These are phyloP conservation scores for Melanotaenia nigrans DNA, from an alignment of 2,797 vertebrate species.

Conservation along the genomic window DNA sequence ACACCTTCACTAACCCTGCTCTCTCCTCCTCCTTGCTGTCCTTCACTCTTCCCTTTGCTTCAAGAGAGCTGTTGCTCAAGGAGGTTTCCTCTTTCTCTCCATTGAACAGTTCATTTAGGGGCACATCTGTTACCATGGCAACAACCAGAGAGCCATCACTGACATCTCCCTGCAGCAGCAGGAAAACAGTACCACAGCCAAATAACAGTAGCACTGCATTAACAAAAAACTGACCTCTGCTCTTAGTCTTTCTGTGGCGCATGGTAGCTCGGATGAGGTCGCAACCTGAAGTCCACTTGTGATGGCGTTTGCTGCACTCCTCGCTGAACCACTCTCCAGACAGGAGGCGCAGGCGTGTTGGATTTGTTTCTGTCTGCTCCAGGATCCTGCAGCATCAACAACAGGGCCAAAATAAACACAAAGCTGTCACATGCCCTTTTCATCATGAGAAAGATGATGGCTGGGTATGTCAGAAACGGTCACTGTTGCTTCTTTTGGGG, in stretches of 20 bases:
- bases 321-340: constrained; percentile 93
- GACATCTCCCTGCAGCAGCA: constrained; percentile 35
- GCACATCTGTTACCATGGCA: constrained; percentile 67
- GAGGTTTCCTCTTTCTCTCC: constrained; percentile 48
- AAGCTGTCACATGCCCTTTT: constrained; percentile 18
- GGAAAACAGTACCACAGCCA: not conserved
- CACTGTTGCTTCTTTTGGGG: not conserved
- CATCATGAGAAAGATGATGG: constrained; percentile 15
- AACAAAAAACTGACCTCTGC: constrained; percentile 78
- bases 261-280: constrained; percentile 91
- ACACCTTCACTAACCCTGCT: constrained; percentile 49
- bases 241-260: constrained; percentile 84
- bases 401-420: constrained; percentile 10
- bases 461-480: not conserved
- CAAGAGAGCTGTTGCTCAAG: constrained; percentile 25
- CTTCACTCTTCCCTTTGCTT: constrained; percentile 40
- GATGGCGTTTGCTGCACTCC: constrained; percentile 84
- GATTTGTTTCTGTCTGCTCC: constrained; percentile 82
- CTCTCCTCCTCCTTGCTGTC: constrained; percentile 43
- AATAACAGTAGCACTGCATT: not conserved
- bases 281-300: constrained; percentile 71
- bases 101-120: constrained; percentile 69
- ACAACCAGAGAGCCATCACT: constrained; percentile 55
- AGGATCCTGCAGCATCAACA: constrained; percentile 81
- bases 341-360: constrained; percentile 79